Base-by-base conservation (phyloP, 2,797 vertebrate genomes). In the Sarcoramphus papa region DNA sequence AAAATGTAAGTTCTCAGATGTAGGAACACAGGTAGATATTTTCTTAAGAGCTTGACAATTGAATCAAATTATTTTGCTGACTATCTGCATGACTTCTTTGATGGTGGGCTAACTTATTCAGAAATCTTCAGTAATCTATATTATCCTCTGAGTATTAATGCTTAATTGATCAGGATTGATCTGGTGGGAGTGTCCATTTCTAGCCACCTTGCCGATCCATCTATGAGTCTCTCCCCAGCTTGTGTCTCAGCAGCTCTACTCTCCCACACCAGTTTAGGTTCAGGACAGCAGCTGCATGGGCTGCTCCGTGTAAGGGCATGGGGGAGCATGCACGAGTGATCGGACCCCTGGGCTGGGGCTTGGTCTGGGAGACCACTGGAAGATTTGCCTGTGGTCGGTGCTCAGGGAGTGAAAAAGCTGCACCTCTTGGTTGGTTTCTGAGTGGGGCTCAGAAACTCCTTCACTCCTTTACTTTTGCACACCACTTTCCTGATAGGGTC, bases 271-370 rank as follows among this genome's bases (percentile, higher is more conserved):
- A 50, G 21, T 21, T 7, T 14, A 15, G 33, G 23, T 30, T 64
- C 40, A 50, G 62, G 35, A n/a, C n/a, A 69, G 82, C 19, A 16
- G 41, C 77, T 53, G 35, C 31, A 48, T 31, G 33, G 11, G 41
- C 43, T 81, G 48, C 48, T 57, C 23, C 15, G 4, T 33, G 13
- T 9, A 14, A 30, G 43, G 33, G 19, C 62, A 63, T 0, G 7
- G 8, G 14, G 16, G 14, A 19, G 5, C 12, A 3, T 0, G 0
- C 13, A 14, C 1, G 4, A 28, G 30, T 3, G 3, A n/a, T 1
- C 10, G 15, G 6, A 17, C 7, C 6, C 10, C 25, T 8, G 1
- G 35, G 28, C 7, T 40, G 14, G 5, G 31, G 11, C 16, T 43
- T 15, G 35, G 35, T 31, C 54, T 84, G 35, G 54, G 50, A 41